Percentiles rank a stretch among this genome's conserved stretches.
These are phyloP conservation scores for Pteronotus mesoamericanus DNA, from an alignment of 2,797 vertebrate species.

Conservation along the genomic window DNA sequence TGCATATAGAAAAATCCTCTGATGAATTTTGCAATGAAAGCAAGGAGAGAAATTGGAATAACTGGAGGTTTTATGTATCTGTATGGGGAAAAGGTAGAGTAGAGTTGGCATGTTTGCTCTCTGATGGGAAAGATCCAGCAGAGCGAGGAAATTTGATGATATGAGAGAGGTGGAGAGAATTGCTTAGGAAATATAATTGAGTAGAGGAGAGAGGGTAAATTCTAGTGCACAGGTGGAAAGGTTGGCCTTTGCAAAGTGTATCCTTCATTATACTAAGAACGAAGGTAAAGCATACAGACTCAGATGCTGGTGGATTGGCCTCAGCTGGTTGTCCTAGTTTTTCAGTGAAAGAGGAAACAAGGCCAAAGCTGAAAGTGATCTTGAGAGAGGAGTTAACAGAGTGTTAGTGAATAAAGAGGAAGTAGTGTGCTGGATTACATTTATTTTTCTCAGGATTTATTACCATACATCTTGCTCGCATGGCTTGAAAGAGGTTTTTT, in stretches of 20 bases:
- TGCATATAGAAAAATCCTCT: neutral
- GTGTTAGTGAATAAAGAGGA: neutral
- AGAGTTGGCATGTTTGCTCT: neutral
- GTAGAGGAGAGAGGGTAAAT: neutral
- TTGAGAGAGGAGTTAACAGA: neutral
- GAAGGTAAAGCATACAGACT: neutral
- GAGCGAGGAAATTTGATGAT: neutral
- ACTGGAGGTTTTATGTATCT: neutral
- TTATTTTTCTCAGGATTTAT: neutral
- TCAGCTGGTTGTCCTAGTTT: constrained; percentile 45
- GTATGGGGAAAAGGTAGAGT: neutral
- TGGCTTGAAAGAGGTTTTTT: neutral
- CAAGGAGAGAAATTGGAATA: neutral
- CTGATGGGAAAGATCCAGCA: neutral
- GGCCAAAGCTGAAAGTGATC: neutral
- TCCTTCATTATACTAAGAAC: neutral
- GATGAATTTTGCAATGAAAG: neutral
- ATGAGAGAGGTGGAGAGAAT: neutral
- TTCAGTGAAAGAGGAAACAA: constrained; percentile 10
- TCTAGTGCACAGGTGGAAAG: neutral
- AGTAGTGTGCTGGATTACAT: neutral
- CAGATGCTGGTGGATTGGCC: constrained; percentile 46
- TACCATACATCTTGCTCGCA: neutral
- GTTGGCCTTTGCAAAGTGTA: neutral
- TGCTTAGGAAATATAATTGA: neutral